Evolutionary conservation across 2,113 vertebrate species (phyloP).

Genomic region (Ptyas mucosa): DNA sequence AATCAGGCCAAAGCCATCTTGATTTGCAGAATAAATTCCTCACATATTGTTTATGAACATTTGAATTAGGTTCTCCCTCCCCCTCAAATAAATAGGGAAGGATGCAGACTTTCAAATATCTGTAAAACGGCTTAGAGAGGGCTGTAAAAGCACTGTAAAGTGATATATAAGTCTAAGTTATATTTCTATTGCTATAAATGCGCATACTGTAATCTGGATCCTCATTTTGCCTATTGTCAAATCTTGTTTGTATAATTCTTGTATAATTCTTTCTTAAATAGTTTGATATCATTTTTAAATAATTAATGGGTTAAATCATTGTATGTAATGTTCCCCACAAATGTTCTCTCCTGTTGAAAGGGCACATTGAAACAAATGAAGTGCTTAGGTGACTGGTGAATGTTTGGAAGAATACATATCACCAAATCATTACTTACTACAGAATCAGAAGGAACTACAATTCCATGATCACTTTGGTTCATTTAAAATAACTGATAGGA

Average conservation of each 20-base stretch:
- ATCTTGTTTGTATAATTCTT: neutral
- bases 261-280: neutral
- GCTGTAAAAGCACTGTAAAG: too few relatives aligned
- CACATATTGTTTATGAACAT: neutral
- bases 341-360: neutral
- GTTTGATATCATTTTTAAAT: neutral
- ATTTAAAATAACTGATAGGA: neutral
- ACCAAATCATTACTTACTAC: neutral
- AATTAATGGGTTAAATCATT: neutral
- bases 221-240: neutral
- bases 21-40: neutral
- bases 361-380: neutral
- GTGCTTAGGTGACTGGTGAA: neutral
- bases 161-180: too few relatives aligned
- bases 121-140: too few relatives aligned
- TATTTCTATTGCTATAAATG: too few relatives aligned
- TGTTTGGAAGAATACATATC: neutral
- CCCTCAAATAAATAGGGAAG: neutral
- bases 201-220: neutral
- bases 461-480: neutral
- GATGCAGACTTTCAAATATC: neutral
- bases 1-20: neutral
- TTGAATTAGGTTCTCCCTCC: neutral
- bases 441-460: neutral
- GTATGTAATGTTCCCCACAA: neutral